A percentile compares a stretch with the other conserved stretches of the same genome.
Evolutionary conservation across 2,888 invertebrate species (phyloP).

Genomic region (Serripes groenlandicus): DNA sequence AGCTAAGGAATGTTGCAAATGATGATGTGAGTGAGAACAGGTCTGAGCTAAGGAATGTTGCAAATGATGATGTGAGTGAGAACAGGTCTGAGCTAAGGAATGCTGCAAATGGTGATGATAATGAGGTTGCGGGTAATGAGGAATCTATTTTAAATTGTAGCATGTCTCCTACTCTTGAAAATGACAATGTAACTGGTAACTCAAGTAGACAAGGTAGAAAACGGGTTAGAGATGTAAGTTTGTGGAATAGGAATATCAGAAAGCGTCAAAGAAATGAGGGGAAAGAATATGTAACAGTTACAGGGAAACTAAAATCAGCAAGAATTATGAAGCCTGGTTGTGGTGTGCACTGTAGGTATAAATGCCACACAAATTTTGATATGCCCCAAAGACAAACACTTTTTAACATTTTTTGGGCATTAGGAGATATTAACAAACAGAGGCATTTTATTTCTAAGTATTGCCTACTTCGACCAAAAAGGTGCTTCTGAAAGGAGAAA

Average conservation of each 20-base stretch:
- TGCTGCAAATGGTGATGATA: no score
- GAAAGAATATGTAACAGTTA: not conserved
- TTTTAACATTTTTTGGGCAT: slow-evolving; percentile 33
- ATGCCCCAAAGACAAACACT: not conserved
- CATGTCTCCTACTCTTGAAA: no score
- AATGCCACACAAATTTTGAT: slow-evolving; percentile 9
- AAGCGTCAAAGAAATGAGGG: slow-evolving; percentile 24
- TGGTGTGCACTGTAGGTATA: slow-evolving; percentile 12
- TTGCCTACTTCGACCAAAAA: slow-evolving; percentile 6
- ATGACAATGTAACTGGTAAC: not conserved
- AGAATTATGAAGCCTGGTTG: slow-evolving; percentile 19
- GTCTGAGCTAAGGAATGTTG: no score
- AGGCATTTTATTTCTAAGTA: slow-evolving; percentile 32
- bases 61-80: no score
- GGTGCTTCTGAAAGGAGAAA: not conserved
- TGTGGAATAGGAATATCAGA: slow-evolving; percentile 22
- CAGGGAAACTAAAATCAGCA: not conserved
- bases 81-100: no score
- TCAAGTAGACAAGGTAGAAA: slow-evolving; percentile 5
- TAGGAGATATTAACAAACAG: slow-evolving; percentile 30
- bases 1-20: no score
- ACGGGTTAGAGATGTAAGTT: not conserved
- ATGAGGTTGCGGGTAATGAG: no score
- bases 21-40: no score
- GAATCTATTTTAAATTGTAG: no score